These are phyloP conservation scores for Hydrotaea diabolus DNA, from an alignment of 2,888 invertebrate species.

Conservation along the genomic window DNA sequence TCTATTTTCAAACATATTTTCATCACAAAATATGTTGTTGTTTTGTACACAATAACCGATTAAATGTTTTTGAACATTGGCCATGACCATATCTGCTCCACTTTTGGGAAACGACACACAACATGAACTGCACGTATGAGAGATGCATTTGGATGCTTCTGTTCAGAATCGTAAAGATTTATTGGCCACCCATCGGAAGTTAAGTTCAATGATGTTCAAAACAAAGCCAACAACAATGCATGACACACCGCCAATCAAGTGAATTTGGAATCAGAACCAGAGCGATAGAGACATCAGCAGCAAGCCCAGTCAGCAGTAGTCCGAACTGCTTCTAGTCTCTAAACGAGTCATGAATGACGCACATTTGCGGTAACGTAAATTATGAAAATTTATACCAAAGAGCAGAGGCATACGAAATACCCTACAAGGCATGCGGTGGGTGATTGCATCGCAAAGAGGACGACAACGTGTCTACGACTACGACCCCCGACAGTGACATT, in stretches of 20 bases:
- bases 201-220: constrained; percentile 57
- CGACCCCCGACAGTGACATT: too few relatives aligned
- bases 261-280: too few relatives aligned
- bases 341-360: too few relatives aligned
- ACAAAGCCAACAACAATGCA: background rate
- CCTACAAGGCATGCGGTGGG: constrained; percentile 11
- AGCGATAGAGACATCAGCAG: too few relatives aligned
- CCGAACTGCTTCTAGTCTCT: too few relatives aligned
- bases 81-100: constrained; percentile 63
- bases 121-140: background rate
- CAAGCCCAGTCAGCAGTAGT: too few relatives aligned
- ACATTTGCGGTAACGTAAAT: background rate
- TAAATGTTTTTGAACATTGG: constrained; percentile 56
- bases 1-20: background rate
- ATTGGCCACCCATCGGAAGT: constrained; percentile 61
- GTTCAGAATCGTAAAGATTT: constrained; percentile 45
- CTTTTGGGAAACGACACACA: constrained; percentile 33
- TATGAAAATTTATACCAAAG: too few relatives aligned
- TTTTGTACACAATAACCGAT: background rate
- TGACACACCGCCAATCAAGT: too few relatives aligned
- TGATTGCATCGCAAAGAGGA: constrained; percentile 3
- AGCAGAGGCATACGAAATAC: background rate
- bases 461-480: constrained; percentile 1
- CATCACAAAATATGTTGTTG: constrained; percentile 10
- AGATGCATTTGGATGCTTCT: background rate